These are phyloP conservation scores for Epinephelus coioides DNA, from an alignment of 2,797 vertebrate genomes.

Conservation along the genomic window DNA sequence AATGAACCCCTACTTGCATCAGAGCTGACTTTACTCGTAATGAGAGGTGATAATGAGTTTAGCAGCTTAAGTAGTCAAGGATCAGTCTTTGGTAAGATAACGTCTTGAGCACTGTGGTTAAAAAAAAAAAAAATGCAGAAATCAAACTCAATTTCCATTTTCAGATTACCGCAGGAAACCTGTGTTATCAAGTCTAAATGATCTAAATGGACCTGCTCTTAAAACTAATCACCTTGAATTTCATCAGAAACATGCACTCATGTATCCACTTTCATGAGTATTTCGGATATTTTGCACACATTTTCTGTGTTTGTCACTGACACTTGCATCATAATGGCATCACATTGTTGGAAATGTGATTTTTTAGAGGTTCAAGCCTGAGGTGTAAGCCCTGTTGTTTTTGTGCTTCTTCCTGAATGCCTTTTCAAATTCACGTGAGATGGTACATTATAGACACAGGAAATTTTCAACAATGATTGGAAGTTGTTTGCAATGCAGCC, in stretches of 20 bases:
- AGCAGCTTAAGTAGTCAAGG: conserved; percentile 8
- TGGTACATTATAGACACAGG: no score
- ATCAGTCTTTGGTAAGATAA: conserved; percentile 26
- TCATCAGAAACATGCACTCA: not conserved
- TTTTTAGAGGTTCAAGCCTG: no score
- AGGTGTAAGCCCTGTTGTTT: no score
- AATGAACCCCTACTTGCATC: not conserved
- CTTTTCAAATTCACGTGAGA: no score
- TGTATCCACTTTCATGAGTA: not conserved
- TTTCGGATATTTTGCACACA: not conserved
- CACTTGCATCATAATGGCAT: no score
- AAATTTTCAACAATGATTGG: no score
- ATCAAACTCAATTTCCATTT: conserved; percentile 28
- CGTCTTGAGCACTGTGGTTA: not conserved
- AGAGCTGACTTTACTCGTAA: conserved; percentile 1
- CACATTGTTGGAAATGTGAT: no score
- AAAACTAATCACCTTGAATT: conserved; percentile 4
- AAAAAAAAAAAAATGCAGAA: not conserved
- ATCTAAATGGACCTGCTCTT: conserved; percentile 11
- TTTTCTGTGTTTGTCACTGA: not conserved
- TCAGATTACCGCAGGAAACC: conserved; percentile 15
- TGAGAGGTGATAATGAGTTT: conserved; percentile 28
- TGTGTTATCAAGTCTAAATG: conserved; percentile 6
- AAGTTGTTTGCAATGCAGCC: no score
- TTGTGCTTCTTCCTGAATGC: no score